phyloP scores from a whole-genome alignment of 2,888 invertebrate species.

The Scrobipalpa atriplicella region DNA sequence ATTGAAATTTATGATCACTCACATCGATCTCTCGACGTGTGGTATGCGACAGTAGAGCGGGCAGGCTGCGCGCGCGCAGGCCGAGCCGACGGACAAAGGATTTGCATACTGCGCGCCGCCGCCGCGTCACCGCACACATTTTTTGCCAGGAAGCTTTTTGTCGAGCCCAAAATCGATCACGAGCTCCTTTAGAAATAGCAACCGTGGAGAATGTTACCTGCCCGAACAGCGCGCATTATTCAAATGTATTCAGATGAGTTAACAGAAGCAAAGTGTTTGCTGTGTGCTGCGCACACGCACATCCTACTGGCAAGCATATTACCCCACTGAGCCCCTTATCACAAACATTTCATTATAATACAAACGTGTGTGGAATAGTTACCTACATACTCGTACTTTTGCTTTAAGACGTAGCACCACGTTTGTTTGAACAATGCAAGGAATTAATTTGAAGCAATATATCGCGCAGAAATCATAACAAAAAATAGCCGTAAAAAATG shows the following conservation, averaged over 20 bases:
- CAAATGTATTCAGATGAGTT: slow-evolving; percentile 23
- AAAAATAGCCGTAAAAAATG: too few relatives aligned
- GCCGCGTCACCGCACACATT: slow-evolving; percentile 32
- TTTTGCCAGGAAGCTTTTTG: slow-evolving; percentile 44
- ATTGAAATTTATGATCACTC: slow-evolving; percentile 39
- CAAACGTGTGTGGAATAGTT: background rate
- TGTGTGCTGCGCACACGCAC: background rate
- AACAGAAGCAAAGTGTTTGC: background rate
- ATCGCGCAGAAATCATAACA: background rate
- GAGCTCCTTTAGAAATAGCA: slow-evolving; percentile 31
- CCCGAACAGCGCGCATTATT: slow-evolving; percentile 12
- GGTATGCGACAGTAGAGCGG: slow-evolving; percentile 8
- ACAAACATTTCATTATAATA: background rate
- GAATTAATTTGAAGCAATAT: background rate
- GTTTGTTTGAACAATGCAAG: background rate
- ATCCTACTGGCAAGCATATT: background rate
- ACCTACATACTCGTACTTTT: background rate
- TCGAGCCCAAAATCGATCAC: slow-evolving; percentile 36
- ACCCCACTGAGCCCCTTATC: background rate
- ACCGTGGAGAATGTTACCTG: slow-evolving; percentile 22
- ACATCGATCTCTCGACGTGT: slow-evolving; percentile 35
- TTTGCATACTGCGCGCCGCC: slow-evolving; percentile 46
- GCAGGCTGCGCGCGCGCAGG: slow-evolving; percentile 21
- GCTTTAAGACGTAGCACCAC: too few relatives aligned
- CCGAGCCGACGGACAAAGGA: slow-evolving; percentile 40